A percentile compares a stretch with the other conserved stretches of the same genome.
phyloP scores from a whole-genome alignment of 2,888 invertebrate species.

The Phasia obesa region DNA sequence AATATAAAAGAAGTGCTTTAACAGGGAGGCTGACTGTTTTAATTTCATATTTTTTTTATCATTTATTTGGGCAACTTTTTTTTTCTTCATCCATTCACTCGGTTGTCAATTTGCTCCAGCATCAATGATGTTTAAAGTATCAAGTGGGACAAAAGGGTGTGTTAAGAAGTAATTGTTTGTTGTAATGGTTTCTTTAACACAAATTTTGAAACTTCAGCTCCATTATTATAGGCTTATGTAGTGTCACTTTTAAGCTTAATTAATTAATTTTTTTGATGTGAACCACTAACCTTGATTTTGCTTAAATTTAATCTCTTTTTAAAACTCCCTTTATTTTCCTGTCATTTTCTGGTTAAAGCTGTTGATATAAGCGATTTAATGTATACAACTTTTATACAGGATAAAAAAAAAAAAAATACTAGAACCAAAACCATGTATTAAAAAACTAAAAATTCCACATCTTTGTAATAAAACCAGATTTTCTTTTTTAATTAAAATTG shows the following conservation, averaged over 20 bases:
- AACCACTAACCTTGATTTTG: too few relatives aligned
- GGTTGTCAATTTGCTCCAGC: slow-evolving; percentile 11
- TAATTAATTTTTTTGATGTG: too few relatives aligned
- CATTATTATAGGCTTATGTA: too few relatives aligned
- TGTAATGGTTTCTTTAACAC: background rate
- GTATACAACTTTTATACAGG: background rate
- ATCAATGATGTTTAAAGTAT: slow-evolving; percentile 31
- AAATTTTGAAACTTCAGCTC: too few relatives aligned
- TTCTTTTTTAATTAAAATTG: slow-evolving; percentile 69
- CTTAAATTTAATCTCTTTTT: background rate
- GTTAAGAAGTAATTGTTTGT: background rate
- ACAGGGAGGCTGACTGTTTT: background rate
- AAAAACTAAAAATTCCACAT: slow-evolving; percentile 42
- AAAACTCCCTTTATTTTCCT: background rate
- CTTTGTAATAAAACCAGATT: slow-evolving; percentile 46
- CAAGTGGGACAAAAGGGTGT: slow-evolving; percentile 16
- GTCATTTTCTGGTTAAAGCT: slow-evolving; percentile 18
- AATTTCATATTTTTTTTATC: background rate
- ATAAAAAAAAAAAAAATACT: slow-evolving; percentile 23
- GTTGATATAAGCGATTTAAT: slow-evolving; percentile 30
- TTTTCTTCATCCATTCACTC: slow-evolving; percentile 9
- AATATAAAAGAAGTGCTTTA: background rate
- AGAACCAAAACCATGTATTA: background rate
- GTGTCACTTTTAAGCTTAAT: too few relatives aligned
- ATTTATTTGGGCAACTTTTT: slow-evolving; percentile 21